phyloP scores from a whole-genome alignment of 2,888 invertebrate genomes.

The Helobdella robusta region DNA sequence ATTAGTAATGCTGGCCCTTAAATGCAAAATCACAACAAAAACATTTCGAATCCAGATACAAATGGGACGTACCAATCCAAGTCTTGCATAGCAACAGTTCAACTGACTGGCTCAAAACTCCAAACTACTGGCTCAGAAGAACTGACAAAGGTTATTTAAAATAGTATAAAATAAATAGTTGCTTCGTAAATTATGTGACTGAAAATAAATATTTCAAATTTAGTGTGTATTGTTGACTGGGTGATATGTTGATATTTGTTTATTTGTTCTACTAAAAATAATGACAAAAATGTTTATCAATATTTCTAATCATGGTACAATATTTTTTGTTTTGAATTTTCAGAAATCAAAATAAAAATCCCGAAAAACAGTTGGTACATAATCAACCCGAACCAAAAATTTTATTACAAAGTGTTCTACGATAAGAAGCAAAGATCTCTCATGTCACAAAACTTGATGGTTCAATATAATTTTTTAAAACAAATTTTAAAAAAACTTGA shows the following conservation, averaged over 20 bases:
- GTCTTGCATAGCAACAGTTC: slow-evolving; percentile 4
- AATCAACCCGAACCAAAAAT: slow-evolving; percentile 24
- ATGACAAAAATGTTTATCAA: too few relatives aligned
- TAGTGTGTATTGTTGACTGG: too few relatives aligned
- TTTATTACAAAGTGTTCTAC: slow-evolving; percentile 29
- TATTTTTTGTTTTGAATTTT: not conserved
- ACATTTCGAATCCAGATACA: slow-evolving; percentile 19
- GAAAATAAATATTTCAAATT: too few relatives aligned
- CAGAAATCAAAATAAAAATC: not conserved
- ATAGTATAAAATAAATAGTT: too few relatives aligned
- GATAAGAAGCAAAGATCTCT: slow-evolving; percentile 6
- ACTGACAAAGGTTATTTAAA: slow-evolving; percentile 1
- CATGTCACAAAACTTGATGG: slow-evolving; percentile 3
- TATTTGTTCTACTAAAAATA: not conserved
- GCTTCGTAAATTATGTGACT: too few relatives aligned
- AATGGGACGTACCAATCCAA: slow-evolving; percentile 27
- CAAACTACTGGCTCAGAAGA: slow-evolving; percentile 20
- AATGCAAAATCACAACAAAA: too few relatives aligned
- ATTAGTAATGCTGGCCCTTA: too few relatives aligned
- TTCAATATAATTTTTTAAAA: not conserved
- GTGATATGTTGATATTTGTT: not conserved
- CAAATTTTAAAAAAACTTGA: not conserved
- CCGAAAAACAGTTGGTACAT: slow-evolving; percentile 19
- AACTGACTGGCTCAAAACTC: slow-evolving; percentile 4
- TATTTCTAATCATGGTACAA: too few relatives aligned